These are phyloP conservation scores for Gastrophysa polygoni DNA, from an alignment of 2,888 invertebrate genomes.

Conservation along the genomic window DNA sequence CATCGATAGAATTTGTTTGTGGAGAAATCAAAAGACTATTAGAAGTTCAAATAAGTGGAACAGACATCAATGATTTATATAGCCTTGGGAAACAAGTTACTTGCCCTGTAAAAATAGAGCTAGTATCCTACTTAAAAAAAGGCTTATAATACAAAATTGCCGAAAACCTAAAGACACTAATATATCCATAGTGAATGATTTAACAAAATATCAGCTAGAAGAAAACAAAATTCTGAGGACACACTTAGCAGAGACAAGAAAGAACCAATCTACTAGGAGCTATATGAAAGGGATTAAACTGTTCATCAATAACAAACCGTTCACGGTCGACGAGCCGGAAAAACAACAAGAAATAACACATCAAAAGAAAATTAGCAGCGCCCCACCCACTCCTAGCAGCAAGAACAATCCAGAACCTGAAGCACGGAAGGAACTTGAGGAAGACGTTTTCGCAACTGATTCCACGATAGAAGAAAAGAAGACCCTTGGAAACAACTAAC, in stretches of 20 bases:
- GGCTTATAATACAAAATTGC: neutral
- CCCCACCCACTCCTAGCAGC: neutral
- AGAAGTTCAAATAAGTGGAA: neutral
- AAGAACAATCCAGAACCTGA: too few species aligned
- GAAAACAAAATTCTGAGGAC: conserved; percentile 1
- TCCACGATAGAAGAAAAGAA: too few species aligned
- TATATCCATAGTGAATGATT: neutral
- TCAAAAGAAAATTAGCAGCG: neutral
- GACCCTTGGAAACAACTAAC: too few species aligned
- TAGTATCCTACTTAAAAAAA: neutral
- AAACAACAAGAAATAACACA: neutral
- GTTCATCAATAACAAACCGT: neutral
- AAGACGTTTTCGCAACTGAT: too few species aligned
- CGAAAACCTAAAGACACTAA: neutral
- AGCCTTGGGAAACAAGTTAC: neutral
- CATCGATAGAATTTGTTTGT: neutral
- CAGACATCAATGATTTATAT: conserved; percentile 1
- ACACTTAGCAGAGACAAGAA: neutral
- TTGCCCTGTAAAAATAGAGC: neutral
- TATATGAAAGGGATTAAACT: conserved; percentile 4
- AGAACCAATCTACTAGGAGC: neutral
- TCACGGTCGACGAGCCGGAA: neutral
- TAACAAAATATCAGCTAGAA: neutral
- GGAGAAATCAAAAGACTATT: conserved; percentile 1
- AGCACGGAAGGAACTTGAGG: too few species aligned